Conservation (phyloP, 2,888 invertebrate species). For the Hydraecia micacea region DNA sequence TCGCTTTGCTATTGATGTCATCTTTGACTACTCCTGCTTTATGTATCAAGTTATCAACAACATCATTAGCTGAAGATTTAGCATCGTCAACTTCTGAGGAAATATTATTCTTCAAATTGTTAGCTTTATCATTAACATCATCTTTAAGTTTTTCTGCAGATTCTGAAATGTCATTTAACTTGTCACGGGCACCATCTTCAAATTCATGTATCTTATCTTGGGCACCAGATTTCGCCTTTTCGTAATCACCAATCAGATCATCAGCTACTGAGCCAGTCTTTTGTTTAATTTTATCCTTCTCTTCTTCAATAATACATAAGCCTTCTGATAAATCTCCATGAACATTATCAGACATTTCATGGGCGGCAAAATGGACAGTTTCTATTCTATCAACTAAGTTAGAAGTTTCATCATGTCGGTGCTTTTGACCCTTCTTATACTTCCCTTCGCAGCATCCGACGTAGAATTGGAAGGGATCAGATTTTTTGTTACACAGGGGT, state of each 20-base stretch:
- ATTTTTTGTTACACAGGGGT: constrained; percentile 75
- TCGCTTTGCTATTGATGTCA: constrained; percentile 81
- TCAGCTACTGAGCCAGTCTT: constrained; percentile 75
- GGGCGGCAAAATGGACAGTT: constrained; percentile 83
- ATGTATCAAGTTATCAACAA: constrained; percentile 80
- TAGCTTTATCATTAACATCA: constrained; percentile 70
- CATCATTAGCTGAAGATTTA: constrained; percentile 75
- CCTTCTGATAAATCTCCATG: constrained; percentile 77
- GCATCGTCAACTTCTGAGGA: constrained; percentile 73
- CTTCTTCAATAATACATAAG: constrained; percentile 79
- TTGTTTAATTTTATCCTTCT: constrained; percentile 82
- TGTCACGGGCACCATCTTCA: constrained; percentile 71
- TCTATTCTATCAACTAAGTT: constrained; percentile 85
- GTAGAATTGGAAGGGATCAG: constrained; percentile 84
- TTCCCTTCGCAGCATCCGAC: constrained; percentile 83
- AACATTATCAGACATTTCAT: constrained; percentile 80
- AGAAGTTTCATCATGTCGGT: constrained; percentile 86
- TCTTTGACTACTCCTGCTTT: constrained; percentile 78
- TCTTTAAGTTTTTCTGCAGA: constrained; percentile 74
- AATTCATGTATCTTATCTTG: constrained; percentile 73
- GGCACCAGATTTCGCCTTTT: constrained; percentile 72
- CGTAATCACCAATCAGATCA: constrained; percentile 75
- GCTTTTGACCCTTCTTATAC: constrained; percentile 81
- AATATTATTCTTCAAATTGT: constrained; percentile 73
- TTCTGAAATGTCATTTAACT: constrained; percentile 74